These are phyloP conservation scores for Lamprotornis superbus DNA, from an alignment of 2,113 vertebrate genomes.

Conservation along the genomic window DNA sequence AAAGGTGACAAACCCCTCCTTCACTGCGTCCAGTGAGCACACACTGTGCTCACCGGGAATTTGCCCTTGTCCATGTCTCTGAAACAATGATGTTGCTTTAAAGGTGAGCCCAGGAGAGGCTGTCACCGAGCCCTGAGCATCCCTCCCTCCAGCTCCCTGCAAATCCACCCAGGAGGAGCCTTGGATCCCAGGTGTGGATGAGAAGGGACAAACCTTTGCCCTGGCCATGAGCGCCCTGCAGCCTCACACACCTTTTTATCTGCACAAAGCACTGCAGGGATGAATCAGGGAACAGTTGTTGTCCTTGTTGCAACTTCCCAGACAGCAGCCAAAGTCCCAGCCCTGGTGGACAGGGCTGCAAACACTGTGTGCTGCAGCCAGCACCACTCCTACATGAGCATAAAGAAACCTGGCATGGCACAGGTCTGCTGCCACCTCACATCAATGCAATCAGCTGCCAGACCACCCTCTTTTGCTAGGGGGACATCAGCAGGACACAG, in stretches of 20 bases:
- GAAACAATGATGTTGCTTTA: not conserved
- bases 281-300: not conserved
- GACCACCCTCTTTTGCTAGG: not conserved
- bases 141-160: not conserved
- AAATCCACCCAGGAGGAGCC: not conserved
- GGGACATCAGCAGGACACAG: rapidly evolving
- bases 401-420: not conserved
- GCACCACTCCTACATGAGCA: not conserved
- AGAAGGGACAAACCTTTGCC: not conserved
- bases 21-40: not conserved
- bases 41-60: rapidly evolving
- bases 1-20: not conserved
- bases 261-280: not conserved
- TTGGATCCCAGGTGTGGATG: rapidly evolving
- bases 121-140: not conserved
- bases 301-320: not conserved
- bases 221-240: rapidly evolving
- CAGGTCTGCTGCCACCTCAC: not conserved
- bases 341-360: rapidly evolving
- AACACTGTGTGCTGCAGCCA: rapidly evolving
- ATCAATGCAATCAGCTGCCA: not conserved
- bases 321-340: not conserved
- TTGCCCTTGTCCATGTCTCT: not conserved
- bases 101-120: not conserved
- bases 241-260: not conserved